Percentiles rank a stretch among this genome's conserved stretches.
Evolutionary conservation across 2,888 invertebrate genomes (phyloP).

Genomic region (Perithous albicinctus): DNA sequence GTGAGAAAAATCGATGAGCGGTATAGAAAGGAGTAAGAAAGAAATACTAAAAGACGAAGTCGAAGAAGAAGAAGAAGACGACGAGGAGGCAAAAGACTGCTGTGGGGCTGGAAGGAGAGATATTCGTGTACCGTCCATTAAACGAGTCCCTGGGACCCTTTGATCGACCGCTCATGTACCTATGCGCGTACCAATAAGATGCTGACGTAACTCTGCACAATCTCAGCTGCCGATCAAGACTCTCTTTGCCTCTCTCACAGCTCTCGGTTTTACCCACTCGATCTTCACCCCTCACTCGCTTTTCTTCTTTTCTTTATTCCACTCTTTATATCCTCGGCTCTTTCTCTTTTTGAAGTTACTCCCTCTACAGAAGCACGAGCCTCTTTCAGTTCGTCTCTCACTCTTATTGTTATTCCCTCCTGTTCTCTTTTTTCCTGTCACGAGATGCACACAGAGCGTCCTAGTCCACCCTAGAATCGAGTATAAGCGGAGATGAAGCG

Average conservation of each 20-base stretch:
- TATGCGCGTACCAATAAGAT: conserved; percentile 81
- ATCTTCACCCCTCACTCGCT: conserved; percentile 25
- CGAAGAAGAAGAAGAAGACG: conserved; percentile 43
- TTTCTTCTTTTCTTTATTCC: conserved; percentile 58
- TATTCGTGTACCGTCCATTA: conserved; percentile 76
- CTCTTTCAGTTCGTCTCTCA: conserved; percentile 44
- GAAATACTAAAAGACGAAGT: conserved; percentile 28
- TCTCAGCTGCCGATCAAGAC: conserved; percentile 80
- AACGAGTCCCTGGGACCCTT: conserved; percentile 78
- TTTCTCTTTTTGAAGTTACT: conserved; percentile 28
- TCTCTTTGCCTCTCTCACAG: conserved; percentile 56
- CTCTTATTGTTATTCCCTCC: conserved; percentile 65
- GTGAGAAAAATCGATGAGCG: conserved; percentile 26
- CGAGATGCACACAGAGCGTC: conserved; percentile 58
- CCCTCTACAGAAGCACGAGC: conserved; percentile 24
- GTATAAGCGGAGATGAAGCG: conserved; percentile 49
- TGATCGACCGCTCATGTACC: conserved; percentile 81
- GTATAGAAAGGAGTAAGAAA: conserved; percentile 35
- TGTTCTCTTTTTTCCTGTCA: conserved; percentile 77
- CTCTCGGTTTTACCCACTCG: conserved; percentile 46
- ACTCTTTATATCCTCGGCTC: conserved; percentile 37
- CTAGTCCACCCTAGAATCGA: conserved; percentile 6
- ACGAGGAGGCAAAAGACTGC: conserved; percentile 50
- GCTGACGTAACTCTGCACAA: conserved; percentile 82
- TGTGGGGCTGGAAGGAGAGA: conserved; percentile 58